Percentiles rank a stretch among this genome's conserved stretches.
Conservation (phyloP, 2,888 invertebrate genomes). For the Ephialtes manifestator region DNA sequence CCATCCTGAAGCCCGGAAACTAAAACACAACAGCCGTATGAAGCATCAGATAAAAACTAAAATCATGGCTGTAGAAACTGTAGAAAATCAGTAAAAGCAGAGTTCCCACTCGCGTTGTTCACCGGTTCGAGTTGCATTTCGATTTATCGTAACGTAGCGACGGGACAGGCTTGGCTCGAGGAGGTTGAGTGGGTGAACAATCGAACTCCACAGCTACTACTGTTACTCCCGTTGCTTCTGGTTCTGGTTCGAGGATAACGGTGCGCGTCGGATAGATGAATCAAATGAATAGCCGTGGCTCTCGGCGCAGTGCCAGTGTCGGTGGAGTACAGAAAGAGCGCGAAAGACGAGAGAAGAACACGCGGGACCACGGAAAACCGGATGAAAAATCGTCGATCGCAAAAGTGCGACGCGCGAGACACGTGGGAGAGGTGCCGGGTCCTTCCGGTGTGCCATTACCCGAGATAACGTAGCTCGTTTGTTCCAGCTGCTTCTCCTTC, state of each 20-base stretch:
- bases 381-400: constrained; percentile 68
- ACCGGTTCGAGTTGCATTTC: neutral
- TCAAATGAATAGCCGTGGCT: constrained; percentile 66
- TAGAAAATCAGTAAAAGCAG: constrained; percentile 28
- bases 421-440: constrained; percentile 64
- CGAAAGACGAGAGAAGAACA: constrained; percentile 10
- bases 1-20: neutral
- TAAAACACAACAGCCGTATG: neutral
- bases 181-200: constrained; percentile 39
- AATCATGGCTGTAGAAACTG: constrained; percentile 9
- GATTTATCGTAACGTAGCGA: constrained; percentile 50
- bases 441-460: constrained; percentile 79
- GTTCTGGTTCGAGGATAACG: constrained; percentile 53
- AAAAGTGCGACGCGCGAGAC: constrained; percentile 57
- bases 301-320: constrained; percentile 46
- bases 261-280: constrained; percentile 60
- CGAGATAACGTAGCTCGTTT: constrained; percentile 78
- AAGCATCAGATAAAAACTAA: constrained; percentile 2
- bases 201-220: constrained; percentile 29
- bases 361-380: constrained; percentile 47
- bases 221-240: constrained; percentile 3
- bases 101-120: constrained; percentile 25
- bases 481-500: constrained; percentile 69
- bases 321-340: constrained; percentile 5
- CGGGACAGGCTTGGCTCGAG: neutral